These are phyloP conservation scores for Diabrotica virgifera DNA, from an alignment of 1,140 invertebrate genomes.

Conservation along the genomic window DNA sequence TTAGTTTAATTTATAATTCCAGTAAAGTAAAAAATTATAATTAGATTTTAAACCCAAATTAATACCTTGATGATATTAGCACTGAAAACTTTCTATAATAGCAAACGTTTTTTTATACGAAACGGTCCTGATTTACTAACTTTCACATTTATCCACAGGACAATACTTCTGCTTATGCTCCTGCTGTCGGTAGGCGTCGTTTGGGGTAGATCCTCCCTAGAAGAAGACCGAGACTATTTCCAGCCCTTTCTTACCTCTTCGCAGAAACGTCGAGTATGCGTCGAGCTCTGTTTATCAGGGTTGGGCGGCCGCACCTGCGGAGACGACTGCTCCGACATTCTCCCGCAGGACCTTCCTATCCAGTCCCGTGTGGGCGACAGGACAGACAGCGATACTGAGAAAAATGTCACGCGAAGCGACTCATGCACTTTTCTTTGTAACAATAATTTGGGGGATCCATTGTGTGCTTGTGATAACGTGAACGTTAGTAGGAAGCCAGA, in stretches of 20 bases:
- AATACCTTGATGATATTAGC: no score
- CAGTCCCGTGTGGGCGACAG: slow-evolving; percentile 22
- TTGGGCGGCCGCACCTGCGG: slow-evolving; percentile 49
- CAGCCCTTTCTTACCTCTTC: slow-evolving; percentile 40
- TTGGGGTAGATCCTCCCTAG: slow-evolving; percentile 20
- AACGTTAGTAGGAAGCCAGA: slow-evolving; percentile 13
- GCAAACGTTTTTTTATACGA: background rate
- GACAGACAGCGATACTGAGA: slow-evolving; percentile 8
- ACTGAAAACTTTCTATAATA: no score
- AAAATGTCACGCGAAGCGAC: slow-evolving; percentile 33
- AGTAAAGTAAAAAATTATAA: no score
- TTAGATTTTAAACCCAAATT: no score
- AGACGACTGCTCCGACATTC: slow-evolving; percentile 41
- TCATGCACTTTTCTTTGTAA: slow-evolving; percentile 45
- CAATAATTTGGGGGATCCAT: slow-evolving; percentile 45
- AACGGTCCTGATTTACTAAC: background rate
- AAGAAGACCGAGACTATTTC: slow-evolving; percentile 25
- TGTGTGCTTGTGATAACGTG: slow-evolving; percentile 39
- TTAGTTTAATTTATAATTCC: no score
- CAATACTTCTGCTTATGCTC: slow-evolving; percentile 37
- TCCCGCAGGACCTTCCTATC: slow-evolving; percentile 34
- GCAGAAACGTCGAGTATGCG: slow-evolving; percentile 44
- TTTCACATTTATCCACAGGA: slow-evolving; percentile 25
- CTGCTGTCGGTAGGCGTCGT: slow-evolving; percentile 33
- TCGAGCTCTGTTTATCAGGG: slow-evolving; percentile 46